Evolutionary conservation across 2,888 invertebrate genomes (phyloP).

Genomic region (Stegophylla sp.): DNA sequence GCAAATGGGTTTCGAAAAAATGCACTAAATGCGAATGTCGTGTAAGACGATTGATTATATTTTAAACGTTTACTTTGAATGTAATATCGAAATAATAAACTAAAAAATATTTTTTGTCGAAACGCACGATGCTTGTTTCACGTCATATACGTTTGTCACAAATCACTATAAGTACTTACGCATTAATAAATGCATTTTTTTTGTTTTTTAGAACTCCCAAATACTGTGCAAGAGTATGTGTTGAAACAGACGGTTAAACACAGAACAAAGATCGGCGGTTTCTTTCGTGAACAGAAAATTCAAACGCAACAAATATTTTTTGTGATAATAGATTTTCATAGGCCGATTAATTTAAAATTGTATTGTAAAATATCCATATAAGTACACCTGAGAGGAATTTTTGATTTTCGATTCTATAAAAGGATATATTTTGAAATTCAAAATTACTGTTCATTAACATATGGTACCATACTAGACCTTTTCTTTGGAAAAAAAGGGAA

Average conservation of each 20-base stretch:
- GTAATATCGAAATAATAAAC: no score
- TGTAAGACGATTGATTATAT: slow-evolving; percentile 61
- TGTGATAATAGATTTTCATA: slow-evolving; percentile 7
- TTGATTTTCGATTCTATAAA: slow-evolving; percentile 5
- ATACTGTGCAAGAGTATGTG: slow-evolving; percentile 35
- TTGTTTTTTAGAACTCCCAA: slow-evolving; percentile 52
- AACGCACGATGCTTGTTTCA: no score
- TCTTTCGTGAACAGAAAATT: neutral
- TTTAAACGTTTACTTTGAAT: neutral
- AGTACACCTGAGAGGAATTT: neutral
- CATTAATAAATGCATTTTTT: neutral
- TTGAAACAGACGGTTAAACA: neutral
- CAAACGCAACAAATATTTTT: neutral
- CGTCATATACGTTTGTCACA: no score
- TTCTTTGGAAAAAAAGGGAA: no score
- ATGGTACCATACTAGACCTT: no score
- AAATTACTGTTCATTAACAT: no score
- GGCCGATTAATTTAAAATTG: neutral
- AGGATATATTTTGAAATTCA: neutral
- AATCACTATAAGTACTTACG: no score
- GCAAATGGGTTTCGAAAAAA: slow-evolving; percentile 67
- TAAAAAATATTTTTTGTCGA: no score
- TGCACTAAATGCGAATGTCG: slow-evolving; percentile 68
- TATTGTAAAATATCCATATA: slow-evolving; percentile 7
- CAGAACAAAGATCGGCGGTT: neutral